Evolutionary conservation across 2,797 vertebrate genomes (phyloP), one percentile per base, ranked within the genome.

Genomic region (Chloroceryle amazona): DNA sequence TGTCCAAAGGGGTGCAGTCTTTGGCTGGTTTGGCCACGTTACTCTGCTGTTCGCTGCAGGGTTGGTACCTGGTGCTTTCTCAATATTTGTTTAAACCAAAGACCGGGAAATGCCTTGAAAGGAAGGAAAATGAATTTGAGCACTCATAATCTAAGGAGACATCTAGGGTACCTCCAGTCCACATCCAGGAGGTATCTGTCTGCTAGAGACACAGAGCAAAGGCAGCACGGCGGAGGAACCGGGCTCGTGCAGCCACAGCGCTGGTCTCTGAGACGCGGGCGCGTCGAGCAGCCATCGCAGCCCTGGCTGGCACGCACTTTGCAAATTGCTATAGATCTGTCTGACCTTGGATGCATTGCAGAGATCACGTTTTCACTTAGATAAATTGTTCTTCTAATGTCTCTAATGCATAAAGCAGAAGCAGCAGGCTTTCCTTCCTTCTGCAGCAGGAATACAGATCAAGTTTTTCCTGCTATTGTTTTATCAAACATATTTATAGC

Each of bases 391-490:
- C 78, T 92, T 86, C 33, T 92, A 39, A 76, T 35, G 52, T 42
- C 29, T n/a, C 41, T 85, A 58, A 44, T 3, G 15, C 51, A 39
- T 82, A 83, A 60, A 62, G 39, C 54, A 65, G 57, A 78, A 63
- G 17, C 23, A 6, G n/a, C 17, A 10, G 51, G 62, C 54, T 95
- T 97, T 94, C 96, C 95, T 97, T 96, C 97, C 95, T 96, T 94
- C 65, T 68, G 57, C 52, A 35, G 49, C 17, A n/a, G 20, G 51
- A 73, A 94, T 85, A 67, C 37, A 47, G 55, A 76, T 94, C 81
- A 93, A 58, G 93, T 96, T 96, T 95, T 98, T 98, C 97, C 96
- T 97, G 89, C 94, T 95, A 96, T 97, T 96, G 96, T 98, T 97
- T 94, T 82, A 85, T 72, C n/a, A 42, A 81, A 72, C 4, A 20